Conservation (phyloP, 2,113 vertebrate species). For the Eublepharis macularius region DNA sequence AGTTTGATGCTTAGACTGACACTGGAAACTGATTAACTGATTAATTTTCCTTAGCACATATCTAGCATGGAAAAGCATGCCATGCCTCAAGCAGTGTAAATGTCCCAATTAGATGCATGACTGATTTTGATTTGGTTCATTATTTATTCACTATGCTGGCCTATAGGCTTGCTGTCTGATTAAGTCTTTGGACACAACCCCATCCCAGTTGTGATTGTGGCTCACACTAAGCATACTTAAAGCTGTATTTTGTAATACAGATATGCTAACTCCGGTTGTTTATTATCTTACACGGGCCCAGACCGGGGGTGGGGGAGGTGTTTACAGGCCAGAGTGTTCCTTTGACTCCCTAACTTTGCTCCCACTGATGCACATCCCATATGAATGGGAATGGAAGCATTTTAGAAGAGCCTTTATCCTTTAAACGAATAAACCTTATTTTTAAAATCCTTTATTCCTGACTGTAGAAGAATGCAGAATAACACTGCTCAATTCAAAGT, state of each 20-base stretch:
- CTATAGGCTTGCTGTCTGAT: conserved; percentile 68
- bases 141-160: conserved; percentile 77
- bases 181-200: conserved; percentile 61
- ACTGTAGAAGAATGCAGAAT: background rate
- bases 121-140: conserved; percentile 76
- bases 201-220: conserved; percentile 48
- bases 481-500: background rate
- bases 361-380: background rate
- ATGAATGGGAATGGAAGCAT: conserved; percentile 12
- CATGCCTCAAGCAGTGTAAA: conserved; percentile 75
- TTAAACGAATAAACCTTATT: background rate
- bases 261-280: background rate
- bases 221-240: conserved; percentile 34
- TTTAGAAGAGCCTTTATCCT: background rate
- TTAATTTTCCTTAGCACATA: conserved; percentile 71
- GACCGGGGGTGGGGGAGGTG: background rate
- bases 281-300: background rate
- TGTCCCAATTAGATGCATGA: conserved; percentile 81
- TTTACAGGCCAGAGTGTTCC: background rate
- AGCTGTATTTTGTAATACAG: background rate
- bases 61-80: conserved; percentile 66
- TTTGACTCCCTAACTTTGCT: background rate
- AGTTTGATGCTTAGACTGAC: conserved; percentile 54
- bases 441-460: background rate
- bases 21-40: conserved; percentile 62